Conservation (phyloP, 2,797 vertebrate species). For the Ciconia nigra region DNA sequence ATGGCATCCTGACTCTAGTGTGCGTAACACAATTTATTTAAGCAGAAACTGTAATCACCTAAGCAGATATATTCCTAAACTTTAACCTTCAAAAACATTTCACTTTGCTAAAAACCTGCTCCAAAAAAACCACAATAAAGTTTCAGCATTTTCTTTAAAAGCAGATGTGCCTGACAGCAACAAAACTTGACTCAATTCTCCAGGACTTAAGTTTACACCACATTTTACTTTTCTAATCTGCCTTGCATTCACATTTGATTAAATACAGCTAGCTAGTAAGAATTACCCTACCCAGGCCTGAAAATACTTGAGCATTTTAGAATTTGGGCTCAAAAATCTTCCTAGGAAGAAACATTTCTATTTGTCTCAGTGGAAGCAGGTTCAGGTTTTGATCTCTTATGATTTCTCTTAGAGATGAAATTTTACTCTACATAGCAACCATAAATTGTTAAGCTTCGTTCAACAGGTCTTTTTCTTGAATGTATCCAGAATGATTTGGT, state of each 20-base stretch:
- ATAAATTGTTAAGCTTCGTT: background rate
- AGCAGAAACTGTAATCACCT: conserved; percentile 45
- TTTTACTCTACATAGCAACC: background rate
- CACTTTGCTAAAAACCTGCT: conserved; percentile 22
- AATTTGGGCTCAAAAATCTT: background rate
- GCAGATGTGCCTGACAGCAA: background rate
- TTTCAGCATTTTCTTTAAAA: conserved; percentile 12
- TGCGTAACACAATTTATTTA: conserved; percentile 27
- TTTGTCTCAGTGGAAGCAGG: background rate
- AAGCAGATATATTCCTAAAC: conserved; percentile 51
- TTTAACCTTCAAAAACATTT: conserved; percentile 23
- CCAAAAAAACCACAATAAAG: background rate
- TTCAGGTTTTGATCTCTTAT: background rate
- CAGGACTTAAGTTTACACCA: background rate
- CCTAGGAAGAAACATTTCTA: background rate
- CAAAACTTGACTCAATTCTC: background rate
- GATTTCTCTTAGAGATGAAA: background rate
- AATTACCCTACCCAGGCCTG: background rate
- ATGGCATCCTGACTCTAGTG: conserved; percentile 7
- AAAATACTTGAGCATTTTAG: background rate
- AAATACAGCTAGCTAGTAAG: background rate
- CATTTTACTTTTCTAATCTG: background rate
- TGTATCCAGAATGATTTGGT: background rate
- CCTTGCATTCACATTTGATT: background rate
- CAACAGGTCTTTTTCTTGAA: background rate